A percentile compares a stretch with the other conserved stretches of the same genome.
Evolutionary conservation across 1,140 invertebrate genomes (phyloP).

Genomic region (Magallana angulata): DNA sequence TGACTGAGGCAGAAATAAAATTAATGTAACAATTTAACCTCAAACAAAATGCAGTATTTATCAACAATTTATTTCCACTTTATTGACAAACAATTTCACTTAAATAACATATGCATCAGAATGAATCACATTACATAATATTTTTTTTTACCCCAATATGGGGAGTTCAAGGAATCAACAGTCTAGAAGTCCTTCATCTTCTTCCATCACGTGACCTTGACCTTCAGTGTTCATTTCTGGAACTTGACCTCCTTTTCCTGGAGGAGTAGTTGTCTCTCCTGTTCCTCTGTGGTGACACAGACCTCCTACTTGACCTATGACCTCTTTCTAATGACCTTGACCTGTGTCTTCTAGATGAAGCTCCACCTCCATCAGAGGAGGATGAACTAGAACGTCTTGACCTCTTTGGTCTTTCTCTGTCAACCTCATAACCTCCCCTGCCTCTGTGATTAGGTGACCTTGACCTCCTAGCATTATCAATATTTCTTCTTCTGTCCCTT

Average conservation of each 20-base stretch:
- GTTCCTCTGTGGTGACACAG: not conserved
- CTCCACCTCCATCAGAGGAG: not conserved
- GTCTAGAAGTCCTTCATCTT: not conserved
- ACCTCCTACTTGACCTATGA: not conserved
- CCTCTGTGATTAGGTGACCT: not conserved
- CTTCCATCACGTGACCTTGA: slow-evolving; percentile 45
- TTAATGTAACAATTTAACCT: no score
- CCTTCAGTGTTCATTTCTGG: slow-evolving; percentile 39
- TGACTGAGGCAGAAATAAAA: no score
- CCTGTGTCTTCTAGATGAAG: not conserved
- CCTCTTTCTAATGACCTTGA: not conserved
- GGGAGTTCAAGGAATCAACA: no score
- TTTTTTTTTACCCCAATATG: no score
- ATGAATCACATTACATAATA: no score
- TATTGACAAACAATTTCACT: no score
- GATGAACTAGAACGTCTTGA: not conserved
- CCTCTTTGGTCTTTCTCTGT: not conserved
- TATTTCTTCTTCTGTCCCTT: not conserved
- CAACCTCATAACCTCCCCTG: not conserved
- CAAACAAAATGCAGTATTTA: no score
- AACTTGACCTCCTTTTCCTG: slow-evolving; percentile 39
- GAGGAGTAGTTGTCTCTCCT: not conserved
- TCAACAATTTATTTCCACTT: no score
- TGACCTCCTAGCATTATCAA: not conserved
- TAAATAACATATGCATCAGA: no score